Conservation (phyloP, 2,888 invertebrate genomes). For the Neocrepidodera transversa region DNA sequence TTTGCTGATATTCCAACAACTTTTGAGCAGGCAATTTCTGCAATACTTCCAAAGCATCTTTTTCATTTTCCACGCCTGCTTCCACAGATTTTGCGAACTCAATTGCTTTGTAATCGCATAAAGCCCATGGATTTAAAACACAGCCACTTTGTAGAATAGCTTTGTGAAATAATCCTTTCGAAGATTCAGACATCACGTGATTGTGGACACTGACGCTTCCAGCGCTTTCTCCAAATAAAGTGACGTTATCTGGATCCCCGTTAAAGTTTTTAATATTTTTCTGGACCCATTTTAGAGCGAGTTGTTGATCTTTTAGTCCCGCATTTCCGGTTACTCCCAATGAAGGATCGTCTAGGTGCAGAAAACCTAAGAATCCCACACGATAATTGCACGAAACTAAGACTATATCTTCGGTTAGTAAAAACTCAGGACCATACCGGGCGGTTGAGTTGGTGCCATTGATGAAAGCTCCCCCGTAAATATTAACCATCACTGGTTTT, state of each 20-base stretch:
- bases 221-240: conserved; percentile 62
- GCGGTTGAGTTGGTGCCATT: conserved; percentile 30
- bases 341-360: conserved; percentile 55
- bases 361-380: conserved; percentile 53
- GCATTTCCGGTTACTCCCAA: conserved; percentile 60
- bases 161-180: conserved; percentile 49
- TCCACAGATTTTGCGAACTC: conserved; percentile 24
- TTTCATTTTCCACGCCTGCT: conserved; percentile 2
- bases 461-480: conserved; percentile 38
- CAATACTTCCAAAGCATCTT: conserved; percentile 26
- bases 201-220: conserved; percentile 61
- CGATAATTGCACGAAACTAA: conserved; percentile 38
- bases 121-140: conserved; percentile 32
- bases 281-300: conserved; percentile 62
- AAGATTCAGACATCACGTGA: conserved; percentile 60
- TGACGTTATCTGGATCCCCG: conserved; percentile 59
- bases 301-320: conserved; percentile 61
- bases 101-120: conserved; percentile 31
- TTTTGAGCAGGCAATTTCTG: conserved; percentile 22
- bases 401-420: conserved; percentile 35
- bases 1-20: conserved; percentile 12
- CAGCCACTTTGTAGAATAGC: conserved; percentile 39
- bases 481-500: conserved; percentile 58
- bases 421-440: conserved; percentile 32
- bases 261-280: conserved; percentile 59